These are phyloP conservation scores for Labeo calbasu DNA, from an alignment of 2,797 vertebrate genomes.

Conservation along the genomic window DNA sequence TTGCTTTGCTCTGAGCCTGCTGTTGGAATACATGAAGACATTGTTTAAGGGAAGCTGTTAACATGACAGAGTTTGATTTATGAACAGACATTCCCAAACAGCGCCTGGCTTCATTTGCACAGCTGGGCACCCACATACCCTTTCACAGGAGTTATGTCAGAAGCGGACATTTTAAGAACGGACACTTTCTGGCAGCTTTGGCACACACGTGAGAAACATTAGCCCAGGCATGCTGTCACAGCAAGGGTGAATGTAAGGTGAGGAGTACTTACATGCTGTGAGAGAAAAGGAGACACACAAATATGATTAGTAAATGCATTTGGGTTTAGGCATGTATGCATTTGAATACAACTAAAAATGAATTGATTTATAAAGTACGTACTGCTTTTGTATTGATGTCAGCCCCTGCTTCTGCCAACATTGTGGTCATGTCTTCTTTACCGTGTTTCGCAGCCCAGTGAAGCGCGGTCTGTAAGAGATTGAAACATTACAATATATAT, in stretches of 20 bases:
- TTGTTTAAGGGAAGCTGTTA: slow-evolving; percentile 82
- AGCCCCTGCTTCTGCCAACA: slow-evolving; percentile 75
- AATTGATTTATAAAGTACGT: slow-evolving; percentile 57
- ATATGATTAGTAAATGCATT: not conserved
- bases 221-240: slow-evolving; percentile 18
- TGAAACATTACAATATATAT: not conserved
- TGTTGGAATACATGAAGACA: slow-evolving; percentile 70
- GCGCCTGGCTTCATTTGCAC: slow-evolving; percentile 75
- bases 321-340: not conserved
- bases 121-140: slow-evolving; percentile 71
- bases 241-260: slow-evolving; percentile 18
- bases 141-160: slow-evolving; percentile 64
- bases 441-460: slow-evolving; percentile 87
- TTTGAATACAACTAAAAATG: not conserved
- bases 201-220: slow-evolving; percentile 40
- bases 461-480: slow-evolving; percentile 77
- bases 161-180: slow-evolving; percentile 13
- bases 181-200: slow-evolving; percentile 36
- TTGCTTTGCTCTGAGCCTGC: slow-evolving; percentile 68
- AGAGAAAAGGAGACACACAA: slow-evolving; percentile 36
- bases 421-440: slow-evolving; percentile 76
- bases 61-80: slow-evolving; percentile 81
- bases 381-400: slow-evolving; percentile 83
- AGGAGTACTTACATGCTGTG: slow-evolving; percentile 78
- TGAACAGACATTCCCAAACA: slow-evolving; percentile 70